Conservation (phyloP, 1,140 invertebrate species). For the Zaprionus taronus region DNA sequence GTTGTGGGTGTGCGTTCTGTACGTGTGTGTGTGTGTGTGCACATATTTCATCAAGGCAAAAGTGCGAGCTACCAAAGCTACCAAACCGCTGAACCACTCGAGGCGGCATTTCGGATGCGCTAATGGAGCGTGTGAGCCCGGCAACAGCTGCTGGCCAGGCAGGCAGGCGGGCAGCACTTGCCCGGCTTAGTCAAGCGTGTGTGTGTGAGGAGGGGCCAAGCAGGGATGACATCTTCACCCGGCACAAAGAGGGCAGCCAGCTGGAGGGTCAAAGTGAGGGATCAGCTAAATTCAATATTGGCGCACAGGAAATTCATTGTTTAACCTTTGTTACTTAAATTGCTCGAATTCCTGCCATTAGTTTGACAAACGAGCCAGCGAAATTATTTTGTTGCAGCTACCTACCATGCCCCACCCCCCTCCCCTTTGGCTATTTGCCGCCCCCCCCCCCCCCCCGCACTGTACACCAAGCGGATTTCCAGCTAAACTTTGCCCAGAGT, state of each 20-base stretch:
- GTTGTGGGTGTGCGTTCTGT: not conserved
- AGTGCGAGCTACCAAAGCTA: slow-evolving; percentile 41
- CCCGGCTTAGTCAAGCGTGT: slow-evolving; percentile 63
- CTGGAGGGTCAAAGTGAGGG: slow-evolving; percentile 22
- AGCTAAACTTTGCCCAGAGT: slow-evolving; percentile 59
- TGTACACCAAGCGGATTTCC: slow-evolving; percentile 52
- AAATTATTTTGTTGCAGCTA: slow-evolving; percentile 78
- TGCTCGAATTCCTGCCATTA: slow-evolving; percentile 80
- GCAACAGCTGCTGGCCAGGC: slow-evolving; percentile 39
- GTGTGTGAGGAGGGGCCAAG: slow-evolving; percentile 3
- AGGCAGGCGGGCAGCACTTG: slow-evolving; percentile 52
- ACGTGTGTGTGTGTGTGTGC: slow-evolving; percentile 3
- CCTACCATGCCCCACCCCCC: slow-evolving; percentile 17
- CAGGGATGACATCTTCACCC: slow-evolving; percentile 54
- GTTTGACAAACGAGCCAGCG: slow-evolving; percentile 80
- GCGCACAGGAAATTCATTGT: slow-evolving; percentile 74
- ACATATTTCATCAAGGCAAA: slow-evolving; percentile 65
- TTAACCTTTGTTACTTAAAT: slow-evolving; percentile 82
- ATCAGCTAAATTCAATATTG: slow-evolving; percentile 75
- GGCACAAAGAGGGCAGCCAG: slow-evolving; percentile 8
- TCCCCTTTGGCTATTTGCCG: not conserved
- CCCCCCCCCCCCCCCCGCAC: too few species aligned
- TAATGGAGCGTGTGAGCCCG: slow-evolving; percentile 78
- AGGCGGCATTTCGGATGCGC: slow-evolving; percentile 51
- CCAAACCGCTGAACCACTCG: slow-evolving; percentile 29